Conservation (phyloP, 2,113 vertebrate species). For the Ophthalmolycus amberensis region DNA sequence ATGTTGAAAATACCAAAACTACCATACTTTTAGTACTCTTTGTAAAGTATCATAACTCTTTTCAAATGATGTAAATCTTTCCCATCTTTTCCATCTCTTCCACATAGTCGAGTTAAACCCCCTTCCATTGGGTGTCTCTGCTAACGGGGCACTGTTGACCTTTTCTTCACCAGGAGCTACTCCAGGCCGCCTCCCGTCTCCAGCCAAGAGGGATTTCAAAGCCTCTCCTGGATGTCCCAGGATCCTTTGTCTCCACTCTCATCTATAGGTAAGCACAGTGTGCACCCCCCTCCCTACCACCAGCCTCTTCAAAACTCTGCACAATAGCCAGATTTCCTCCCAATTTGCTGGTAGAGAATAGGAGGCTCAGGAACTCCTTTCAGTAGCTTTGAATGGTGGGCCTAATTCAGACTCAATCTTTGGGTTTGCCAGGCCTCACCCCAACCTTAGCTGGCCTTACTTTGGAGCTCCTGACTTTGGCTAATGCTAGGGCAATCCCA, state of each 20-base stretch:
- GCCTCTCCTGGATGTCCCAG: conserved; percentile 80
- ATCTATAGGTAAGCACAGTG: conserved; percentile 89
- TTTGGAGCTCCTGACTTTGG: conserved; percentile 91
- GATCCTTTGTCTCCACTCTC: conserved; percentile 81
- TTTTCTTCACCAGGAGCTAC: conserved; percentile 65
- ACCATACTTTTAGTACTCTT: neutral
- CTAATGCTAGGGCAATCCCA: conserved; percentile 91
- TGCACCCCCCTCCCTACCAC: conserved; percentile 70
- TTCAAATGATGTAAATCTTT: neutral
- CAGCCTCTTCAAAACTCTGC: conserved; percentile 86
- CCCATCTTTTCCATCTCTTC: neutral
- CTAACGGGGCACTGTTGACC: conserved; percentile 64
- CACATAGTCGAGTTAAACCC: conserved; percentile 43
- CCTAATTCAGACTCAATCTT: conserved; percentile 93
- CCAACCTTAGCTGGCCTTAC: conserved; percentile 88
- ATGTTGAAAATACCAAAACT: neutral
- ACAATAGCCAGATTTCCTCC: conserved; percentile 93
- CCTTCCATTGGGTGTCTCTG: conserved; percentile 35
- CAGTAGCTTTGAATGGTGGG: conserved; percentile 89
- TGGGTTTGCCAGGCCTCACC: conserved; percentile 86
- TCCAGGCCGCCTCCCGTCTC: conserved; percentile 62
- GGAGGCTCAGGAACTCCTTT: conserved; percentile 89
- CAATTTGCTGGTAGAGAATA: conserved; percentile 90
- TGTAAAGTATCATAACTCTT: neutral
- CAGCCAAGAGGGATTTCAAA: conserved; percentile 78